Evolutionary conservation across 1,140 invertebrate species (phyloP), one percentile per base, ranked within the genome.

Genomic region (Homalodisca vitripennis): DNA sequence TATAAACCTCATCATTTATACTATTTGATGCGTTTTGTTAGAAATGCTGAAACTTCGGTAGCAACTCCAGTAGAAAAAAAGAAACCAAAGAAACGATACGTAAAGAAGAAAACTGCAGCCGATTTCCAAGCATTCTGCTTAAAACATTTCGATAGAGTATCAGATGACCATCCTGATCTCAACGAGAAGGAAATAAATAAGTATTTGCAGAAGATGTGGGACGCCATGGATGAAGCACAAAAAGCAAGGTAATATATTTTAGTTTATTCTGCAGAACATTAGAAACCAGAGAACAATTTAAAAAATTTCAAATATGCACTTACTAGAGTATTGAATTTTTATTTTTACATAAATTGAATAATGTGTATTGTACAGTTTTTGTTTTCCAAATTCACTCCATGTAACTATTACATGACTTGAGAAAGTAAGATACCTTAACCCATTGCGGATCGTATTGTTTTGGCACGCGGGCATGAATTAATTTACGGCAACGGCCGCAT

Each of bases 171-270:
- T 64, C 70, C 72, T n/a, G 66, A 72, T 2, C 29, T 70, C 20
- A 55, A 31, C 14, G 68, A 65, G 2, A 57, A 67, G 26, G 70
- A 73, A 20, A 46, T 72, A 24, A 48, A 72, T 6, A 72, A 70
- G 55, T 67, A 53, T 66, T 29, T 73, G 31, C 69, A 71, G 53
- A 70, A 69, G 12, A 55, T 67, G 67, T 73, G 72, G 72, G 29
- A 48, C 24, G 62, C 67, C 13, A 53, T 71, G 22, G 47, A 66
- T 13, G 72, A 71, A 3, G 6, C 55, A n/a, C 31, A 70, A 41
- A 64, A 60, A 27, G 30, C 67, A 31, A 68, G 41, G 68, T 72
- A 67, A 69, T 41, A 10, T 41, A 17, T 41, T 10, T 41, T n/a
- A n/a, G n/a, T n/a, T n/a, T n/a, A n/a, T n/a, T n/a, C n/a, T n/a